These are phyloP conservation scores for Merluccius polli DNA, from an alignment of 2,797 vertebrate species.

Conservation along the genomic window DNA sequence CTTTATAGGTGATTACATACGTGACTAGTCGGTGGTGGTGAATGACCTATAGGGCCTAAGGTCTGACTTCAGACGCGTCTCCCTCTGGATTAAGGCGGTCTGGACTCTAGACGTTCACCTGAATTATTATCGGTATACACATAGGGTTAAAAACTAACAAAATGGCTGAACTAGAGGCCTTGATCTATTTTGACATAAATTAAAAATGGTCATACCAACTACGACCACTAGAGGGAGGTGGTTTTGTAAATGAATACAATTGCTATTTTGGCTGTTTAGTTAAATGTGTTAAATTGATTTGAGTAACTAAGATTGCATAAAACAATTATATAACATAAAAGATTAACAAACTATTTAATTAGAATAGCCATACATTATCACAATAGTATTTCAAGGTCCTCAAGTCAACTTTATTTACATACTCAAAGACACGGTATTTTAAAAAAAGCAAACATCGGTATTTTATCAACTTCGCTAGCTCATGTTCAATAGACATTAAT, in stretches of 20 bases:
- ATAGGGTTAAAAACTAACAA: neutral
- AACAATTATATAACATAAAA: neutral
- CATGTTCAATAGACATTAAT: neutral
- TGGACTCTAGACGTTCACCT: neutral
- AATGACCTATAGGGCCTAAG: too few relatives aligned
- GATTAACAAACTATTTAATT: neutral
- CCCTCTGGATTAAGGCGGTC: neutral
- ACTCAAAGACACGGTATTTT: neutral
- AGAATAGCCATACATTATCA: neutral
- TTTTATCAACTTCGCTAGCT: neutral
- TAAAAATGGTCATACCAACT: neutral
- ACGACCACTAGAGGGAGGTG: constrained; percentile 21
- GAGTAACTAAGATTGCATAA: neutral
- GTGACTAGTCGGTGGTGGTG: too few relatives aligned
- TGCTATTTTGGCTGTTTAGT: neutral
- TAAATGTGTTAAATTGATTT: neutral
- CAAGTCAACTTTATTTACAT: constrained; percentile 36
- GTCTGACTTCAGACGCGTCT: too few relatives aligned
- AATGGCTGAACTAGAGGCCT: neutral
- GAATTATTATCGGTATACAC: neutral
- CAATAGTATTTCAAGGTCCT: neutral
- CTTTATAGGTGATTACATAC: too few relatives aligned
- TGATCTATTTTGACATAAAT: neutral
- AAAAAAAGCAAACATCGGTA: too few relatives aligned
- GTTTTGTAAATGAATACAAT: neutral